Evolutionary conservation across 1,140 invertebrate species (phyloP), one percentile per base, ranked within the genome.

Genomic region (Drosophila navojoa): DNA sequence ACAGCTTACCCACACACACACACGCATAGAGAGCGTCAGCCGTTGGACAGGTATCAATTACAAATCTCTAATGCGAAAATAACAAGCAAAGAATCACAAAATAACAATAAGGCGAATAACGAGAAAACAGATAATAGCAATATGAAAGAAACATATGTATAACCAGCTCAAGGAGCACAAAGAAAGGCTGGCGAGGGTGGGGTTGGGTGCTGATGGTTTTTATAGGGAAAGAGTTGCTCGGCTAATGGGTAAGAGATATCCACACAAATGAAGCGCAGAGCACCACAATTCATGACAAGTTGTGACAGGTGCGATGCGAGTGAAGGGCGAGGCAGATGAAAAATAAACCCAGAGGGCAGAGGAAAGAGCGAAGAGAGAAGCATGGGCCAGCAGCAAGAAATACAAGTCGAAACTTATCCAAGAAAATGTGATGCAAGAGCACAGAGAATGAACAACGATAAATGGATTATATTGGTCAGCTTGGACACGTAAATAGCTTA

Each of bases 61-160:
- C 84, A 74, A 73, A 72, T 70, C 69, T 86, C 79, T 86, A 86
- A 86, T 82, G 84, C 82, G 79, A 82, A 86, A 77, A 86, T 87
- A 87, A 86, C 82, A 75, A 87, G 78, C 67, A 86, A 86, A 78
- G 79, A 60, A 85, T 75, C 59, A 68, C 58, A 72, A 38, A 71
- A 66, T 50, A 77, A 77, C 55, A 77, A 75, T 52, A 69, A 57
- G 29, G 52, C 35, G 35, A 76, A 22, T 22, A 49, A 19, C 9
- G 32, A 40, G 35, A 13, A 47, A 42, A 58, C 32, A 35, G 42
- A 40, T 55, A 67, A 75, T 16, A 19, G 16, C n/a, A 49, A 50
- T 27, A 16, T 10, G 27, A 25, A 16, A 25, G 22, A n/a, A 49
- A 10, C 2, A 66, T 42, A 71, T n/a, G 47, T 11, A 38, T 35